Percentiles rank a stretch among this genome's conserved stretches.
These are phyloP conservation scores for Heliopora coerulea DNA, from an alignment of 92 coral and sea anemone species.

Conservation along the genomic window DNA sequence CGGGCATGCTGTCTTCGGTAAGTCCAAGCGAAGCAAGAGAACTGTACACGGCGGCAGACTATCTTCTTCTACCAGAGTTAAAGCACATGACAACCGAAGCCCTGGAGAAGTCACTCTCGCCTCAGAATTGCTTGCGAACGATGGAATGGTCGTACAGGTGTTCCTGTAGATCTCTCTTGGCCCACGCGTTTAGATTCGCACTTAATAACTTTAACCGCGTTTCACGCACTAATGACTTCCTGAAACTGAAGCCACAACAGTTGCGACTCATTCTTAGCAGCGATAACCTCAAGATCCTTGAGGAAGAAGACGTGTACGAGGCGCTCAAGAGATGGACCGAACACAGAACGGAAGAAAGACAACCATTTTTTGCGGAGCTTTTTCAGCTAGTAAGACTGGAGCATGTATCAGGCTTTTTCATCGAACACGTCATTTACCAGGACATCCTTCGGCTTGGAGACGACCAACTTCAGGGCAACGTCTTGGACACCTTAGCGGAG, in stretches of 20 bases:
- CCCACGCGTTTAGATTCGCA: constrained; percentile 31
- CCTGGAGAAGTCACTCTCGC: constrained; percentile 20
- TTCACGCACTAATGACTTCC: constrained; percentile 29
- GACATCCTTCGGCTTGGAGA: constrained; percentile 22
- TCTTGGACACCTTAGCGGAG: constrained; percentile 11
- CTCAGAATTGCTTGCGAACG: constrained; percentile 34
- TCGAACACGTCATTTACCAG: neutral
- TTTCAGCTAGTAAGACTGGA: constrained; percentile 11
- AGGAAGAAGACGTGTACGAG: constrained; percentile 40
- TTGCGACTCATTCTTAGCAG: constrained; percentile 12
- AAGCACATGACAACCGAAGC: constrained; percentile 7
- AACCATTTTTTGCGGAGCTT: constrained; percentile 6
- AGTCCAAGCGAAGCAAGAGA: constrained; percentile 14
- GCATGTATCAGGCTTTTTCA: constrained; percentile 16
- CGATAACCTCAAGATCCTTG: constrained; percentile 5
- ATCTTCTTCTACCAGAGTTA: constrained; percentile 26
- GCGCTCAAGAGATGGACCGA: constrained; percentile 34
- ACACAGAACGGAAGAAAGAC: constrained; percentile 6
- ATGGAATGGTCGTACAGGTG: constrained; percentile 23
- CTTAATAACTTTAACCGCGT: constrained; percentile 29
- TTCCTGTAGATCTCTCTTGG: constrained; percentile 9
- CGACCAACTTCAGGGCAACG: constrained; percentile 1
- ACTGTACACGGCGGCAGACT: constrained; percentile 36
- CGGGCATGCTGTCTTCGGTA: neutral
- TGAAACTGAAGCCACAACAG: neutral